Percentiles rank a stretch among this genome's conserved stretches.
Evolutionary conservation across 2,888 invertebrate genomes (phyloP).

Genomic region (Dione juno): DNA sequence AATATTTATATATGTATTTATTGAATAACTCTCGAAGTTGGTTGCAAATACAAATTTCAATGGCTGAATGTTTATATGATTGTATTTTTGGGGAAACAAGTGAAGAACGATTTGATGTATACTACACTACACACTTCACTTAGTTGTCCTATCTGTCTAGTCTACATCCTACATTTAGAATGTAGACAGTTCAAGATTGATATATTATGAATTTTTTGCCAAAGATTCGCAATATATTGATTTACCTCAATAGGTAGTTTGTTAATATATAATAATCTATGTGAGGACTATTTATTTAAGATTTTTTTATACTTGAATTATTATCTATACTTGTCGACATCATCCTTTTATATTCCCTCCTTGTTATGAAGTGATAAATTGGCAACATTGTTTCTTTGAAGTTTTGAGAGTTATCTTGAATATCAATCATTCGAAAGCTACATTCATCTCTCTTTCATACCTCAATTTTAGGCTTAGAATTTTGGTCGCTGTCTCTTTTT

Average conservation of each 20-base stretch:
- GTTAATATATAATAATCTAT: neutral
- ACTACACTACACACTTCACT: no score
- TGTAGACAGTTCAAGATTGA: no score
- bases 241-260: neutral
- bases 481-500: slow-evolving; percentile 47
- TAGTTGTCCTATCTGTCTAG: no score
- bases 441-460: slow-evolving; percentile 59
- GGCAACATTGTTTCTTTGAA: slow-evolving; percentile 71
- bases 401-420: slow-evolving; percentile 77
- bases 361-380: slow-evolving; percentile 78
- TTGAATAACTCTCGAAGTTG: neutral
- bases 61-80: slow-evolving; percentile 4
- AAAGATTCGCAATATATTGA: no score
- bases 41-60: neutral
- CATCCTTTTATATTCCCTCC: slow-evolving; percentile 52
- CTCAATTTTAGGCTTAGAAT: slow-evolving; percentile 44
- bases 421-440: slow-evolving; percentile 75
- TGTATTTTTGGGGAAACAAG: no score
- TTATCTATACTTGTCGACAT: slow-evolving; percentile 11
- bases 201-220: no score
- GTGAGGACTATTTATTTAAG: neutral
- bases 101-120: no score
- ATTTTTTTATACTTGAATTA: neutral
- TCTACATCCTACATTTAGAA: no score
- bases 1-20: neutral